These are phyloP conservation scores for Emydura subglobosa DNA, from an alignment of 2,113 vertebrate species.

Conservation along the genomic window DNA sequence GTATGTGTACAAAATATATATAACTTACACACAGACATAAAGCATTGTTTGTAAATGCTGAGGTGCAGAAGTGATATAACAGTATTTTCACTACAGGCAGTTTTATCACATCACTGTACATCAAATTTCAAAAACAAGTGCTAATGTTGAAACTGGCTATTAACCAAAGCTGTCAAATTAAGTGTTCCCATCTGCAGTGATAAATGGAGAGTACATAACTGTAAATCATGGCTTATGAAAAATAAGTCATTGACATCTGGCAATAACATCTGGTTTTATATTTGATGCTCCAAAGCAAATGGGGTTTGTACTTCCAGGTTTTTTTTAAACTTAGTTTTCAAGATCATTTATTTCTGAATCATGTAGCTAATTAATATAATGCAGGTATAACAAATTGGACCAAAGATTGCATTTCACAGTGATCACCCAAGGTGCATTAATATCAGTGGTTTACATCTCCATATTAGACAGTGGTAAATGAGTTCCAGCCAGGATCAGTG, in stretches of 20 bases:
- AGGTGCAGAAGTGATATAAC: conserved; percentile 49
- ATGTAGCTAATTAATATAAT: background rate
- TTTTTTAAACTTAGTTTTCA: conserved; percentile 57
- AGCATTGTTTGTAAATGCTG: conserved; percentile 60
- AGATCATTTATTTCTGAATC: conserved; percentile 33
- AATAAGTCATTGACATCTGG: conserved; percentile 80
- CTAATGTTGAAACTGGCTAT: conserved; percentile 81
- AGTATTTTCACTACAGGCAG: conserved; percentile 53
- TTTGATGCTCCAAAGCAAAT: conserved; percentile 68
- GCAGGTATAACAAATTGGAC: background rate
- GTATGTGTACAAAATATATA: conserved; percentile 24
- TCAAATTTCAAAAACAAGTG: conserved; percentile 69
- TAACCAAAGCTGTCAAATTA: conserved; percentile 82
- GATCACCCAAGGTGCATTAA: background rate
- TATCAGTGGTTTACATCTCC: background rate
- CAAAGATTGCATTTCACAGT: background rate
- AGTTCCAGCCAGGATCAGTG: background rate
- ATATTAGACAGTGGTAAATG: background rate
- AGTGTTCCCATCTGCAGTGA: conserved; percentile 79
- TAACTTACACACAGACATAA: background rate
- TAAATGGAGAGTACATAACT: conserved; percentile 73
- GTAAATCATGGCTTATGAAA: conserved; percentile 68
- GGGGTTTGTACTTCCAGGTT: conserved; percentile 50
- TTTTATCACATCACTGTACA: conserved; percentile 73
- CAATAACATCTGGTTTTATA: conserved; percentile 78